phyloP scores from a whole-genome alignment of 2,113 vertebrate genomes.

The Morone saxatilis region DNA sequence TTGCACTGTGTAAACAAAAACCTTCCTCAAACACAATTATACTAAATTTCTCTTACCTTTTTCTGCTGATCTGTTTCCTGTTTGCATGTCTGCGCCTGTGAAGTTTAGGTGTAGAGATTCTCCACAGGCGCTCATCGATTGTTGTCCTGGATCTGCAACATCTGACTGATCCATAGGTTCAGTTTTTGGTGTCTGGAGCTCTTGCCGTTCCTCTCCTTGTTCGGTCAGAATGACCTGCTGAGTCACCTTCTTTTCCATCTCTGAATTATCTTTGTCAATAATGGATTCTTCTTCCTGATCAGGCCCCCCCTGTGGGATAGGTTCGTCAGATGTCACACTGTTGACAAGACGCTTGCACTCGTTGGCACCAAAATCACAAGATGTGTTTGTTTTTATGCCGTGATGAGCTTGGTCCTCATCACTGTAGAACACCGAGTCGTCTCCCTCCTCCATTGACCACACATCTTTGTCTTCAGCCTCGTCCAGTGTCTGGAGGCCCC shows the following conservation, averaged over 20 bases:
- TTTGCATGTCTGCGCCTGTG: constrained; percentile 7
- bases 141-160: constrained; percentile 5
- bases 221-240: not conserved
- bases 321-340: constrained; percentile 35
- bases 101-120: not conserved
- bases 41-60: constrained; percentile 54
- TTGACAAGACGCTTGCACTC: constrained; percentile 15
- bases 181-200: not conserved
- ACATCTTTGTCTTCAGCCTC: constrained; percentile 34
- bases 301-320: not conserved
- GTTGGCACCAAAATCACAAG: not conserved
- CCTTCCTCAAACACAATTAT: not conserved
- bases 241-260: constrained; percentile 3
- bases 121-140: not conserved
- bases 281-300: constrained; percentile 6
- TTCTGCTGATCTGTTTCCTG: not conserved
- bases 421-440: constrained; percentile 82
- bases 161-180: constrained; percentile 11
- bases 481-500: constrained; percentile 30
- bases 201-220: constrained; percentile 12
- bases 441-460: constrained; percentile 71
- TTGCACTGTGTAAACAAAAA: constrained; percentile 11
- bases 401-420: constrained; percentile 68
- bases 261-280: not conserved
- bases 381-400: not conserved